Base-by-base conservation (phyloP, 37 sponge, comb jelly and placozoan genomes). In the Oscarella lobularis region DNA sequence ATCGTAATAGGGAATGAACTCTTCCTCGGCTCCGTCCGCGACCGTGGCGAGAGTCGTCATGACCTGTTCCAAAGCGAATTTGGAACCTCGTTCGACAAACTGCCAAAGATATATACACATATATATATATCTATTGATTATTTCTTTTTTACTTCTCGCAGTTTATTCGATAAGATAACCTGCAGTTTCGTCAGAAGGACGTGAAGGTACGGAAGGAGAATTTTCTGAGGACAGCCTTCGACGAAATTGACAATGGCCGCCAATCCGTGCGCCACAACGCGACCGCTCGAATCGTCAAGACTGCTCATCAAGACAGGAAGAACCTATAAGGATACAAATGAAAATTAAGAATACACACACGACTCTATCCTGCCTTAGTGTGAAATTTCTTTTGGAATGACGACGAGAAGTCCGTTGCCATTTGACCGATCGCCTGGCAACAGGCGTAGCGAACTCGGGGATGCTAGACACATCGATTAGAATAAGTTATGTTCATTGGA, bases 191-290 rank as follows among this genome's bases (percentile, higher is more conserved):
- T 38, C 29, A 88, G 81, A 27, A 95, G 83, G 37, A 69, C 37
- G 0, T 70, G 80, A 0, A 94, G 81, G 67, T 98, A 98, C 27
- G 85, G 78, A 0, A 72, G 36, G 37, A 98, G 83, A 35, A 91
- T 71, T 40, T 82, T 67, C 81, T 88, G 86, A 3, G 99, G 92
- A 74, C 95, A 94, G 41, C 83, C 83, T 39, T 94, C 95, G 34
- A 83, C 79, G 79, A 98, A 98, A 84, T 94, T 91, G 33, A 89
- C 87, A 36, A 98, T 80, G 34, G 99, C 99, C 0, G 99, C 95
- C 36, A 84, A 85, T 37, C 92, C 89, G 79, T 98, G 99, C 0
- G 89, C 84, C 83, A 91, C 92, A 3, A 98, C 95, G 3, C n/a
- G n/a, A n/a, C n/a, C n/a, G n/a, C 95, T 77, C 2, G 95, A 90